Evolutionary conservation across 1,140 invertebrate genomes (phyloP), one percentile per base, ranked within the genome.

Genomic region (Sitodiplosis mosellana): DNA sequence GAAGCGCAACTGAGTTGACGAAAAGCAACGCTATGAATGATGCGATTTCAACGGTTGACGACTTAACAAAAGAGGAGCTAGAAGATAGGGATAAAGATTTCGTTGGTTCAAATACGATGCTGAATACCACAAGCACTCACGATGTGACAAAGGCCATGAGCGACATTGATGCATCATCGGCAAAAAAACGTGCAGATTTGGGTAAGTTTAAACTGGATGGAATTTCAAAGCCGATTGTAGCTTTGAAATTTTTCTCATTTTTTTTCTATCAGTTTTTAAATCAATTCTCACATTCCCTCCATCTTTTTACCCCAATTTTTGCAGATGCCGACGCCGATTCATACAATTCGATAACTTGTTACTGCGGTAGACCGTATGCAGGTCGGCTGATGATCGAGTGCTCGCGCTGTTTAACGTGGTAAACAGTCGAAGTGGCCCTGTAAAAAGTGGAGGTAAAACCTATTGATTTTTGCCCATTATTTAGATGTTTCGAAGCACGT

Each of bases 331-430:
- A 69, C 55, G 67, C 70, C 47, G 71, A 72, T 50, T 69, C 66
- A 2, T 70, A 61, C 55, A 62, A 70, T 54, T 55, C 65, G 46
- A 64, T 77, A n/a, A 75, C 75, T 10, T 77, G 75, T 57, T 74
- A 68, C 53, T 77, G 75, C 62, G 59, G 69, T 50, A 77, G 76
- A 56, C 75, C 75, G 7, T 77, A 74, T 63, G 72, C 71, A 46
- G 72, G 73, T 1, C 58, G 75, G 41, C 73, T 74, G 18, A 76
- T 77, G 74, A 76, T 77, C 21, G 73, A 77, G 55, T 77, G 75
- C 55, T 68, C 67, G 14, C 57, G 64, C 34, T 77, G 75, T 58
- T 56, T 70, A 36, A 72, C 72, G 3, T 77, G 75, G 75, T 64
- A n/a, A n/a, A n/a, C n/a, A 61, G 59, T 2, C 53, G 59, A 36